A percentile compares a stretch with the other conserved stretches of the same genome.
Conservation (phyloP, 2,888 invertebrate species). For the Hetaerina titia region DNA sequence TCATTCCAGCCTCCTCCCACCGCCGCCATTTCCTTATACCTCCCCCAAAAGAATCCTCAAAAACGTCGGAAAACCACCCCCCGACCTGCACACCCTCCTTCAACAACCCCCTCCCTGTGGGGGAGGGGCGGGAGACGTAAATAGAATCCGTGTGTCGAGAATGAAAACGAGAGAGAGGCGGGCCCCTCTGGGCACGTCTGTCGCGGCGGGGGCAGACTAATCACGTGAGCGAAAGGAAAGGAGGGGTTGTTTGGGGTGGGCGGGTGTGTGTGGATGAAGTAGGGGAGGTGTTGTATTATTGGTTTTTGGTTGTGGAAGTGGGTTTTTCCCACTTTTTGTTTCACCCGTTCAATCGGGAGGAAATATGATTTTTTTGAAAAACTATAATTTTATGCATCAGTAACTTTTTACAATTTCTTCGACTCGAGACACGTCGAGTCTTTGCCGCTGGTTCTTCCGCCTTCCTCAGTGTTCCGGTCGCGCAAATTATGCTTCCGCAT, state of each 20-base stretch:
- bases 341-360: background rate
- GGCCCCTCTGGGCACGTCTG: slow-evolving; percentile 6
- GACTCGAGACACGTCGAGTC: background rate
- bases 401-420: too few relatives aligned
- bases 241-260: background rate
- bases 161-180: background rate
- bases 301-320: background rate
- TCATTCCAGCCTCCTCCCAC: background rate
- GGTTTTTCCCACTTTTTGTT: background rate
- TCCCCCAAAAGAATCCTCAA: background rate
- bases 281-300: background rate
- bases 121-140: background rate
- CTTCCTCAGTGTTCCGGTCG: background rate
- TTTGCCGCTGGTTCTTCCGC: background rate
- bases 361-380: too few relatives aligned
- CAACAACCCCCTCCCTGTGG: background rate
- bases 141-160: slow-evolving; percentile 6
- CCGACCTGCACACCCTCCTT: too few relatives aligned
- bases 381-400: too few relatives aligned
- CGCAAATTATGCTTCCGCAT: background rate
- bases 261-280: background rate
- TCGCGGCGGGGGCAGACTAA: background rate
- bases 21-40: background rate
- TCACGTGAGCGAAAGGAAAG: background rate
- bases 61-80: background rate